A percentile compares a stretch with the other conserved stretches of the same genome.
These are phyloP conservation scores for Melanocharis versteri DNA, from an alignment of 2,113 vertebrate species.

Conservation along the genomic window DNA sequence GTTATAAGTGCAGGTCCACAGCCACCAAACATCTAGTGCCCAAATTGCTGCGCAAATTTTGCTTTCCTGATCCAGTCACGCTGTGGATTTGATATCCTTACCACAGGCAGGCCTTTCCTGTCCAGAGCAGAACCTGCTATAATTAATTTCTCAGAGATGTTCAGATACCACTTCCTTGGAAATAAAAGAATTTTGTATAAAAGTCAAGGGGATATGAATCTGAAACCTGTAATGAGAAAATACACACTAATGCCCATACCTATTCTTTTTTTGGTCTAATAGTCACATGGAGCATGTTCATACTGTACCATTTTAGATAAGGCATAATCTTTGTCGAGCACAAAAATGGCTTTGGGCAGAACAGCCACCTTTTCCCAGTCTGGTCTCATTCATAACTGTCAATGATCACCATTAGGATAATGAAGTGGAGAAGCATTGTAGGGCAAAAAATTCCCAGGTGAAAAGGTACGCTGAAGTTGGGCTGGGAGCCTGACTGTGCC, in stretches of 20 bases:
- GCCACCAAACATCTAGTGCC: neutral
- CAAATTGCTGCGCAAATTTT: neutral
- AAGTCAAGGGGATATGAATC: neutral
- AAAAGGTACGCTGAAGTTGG: neutral
- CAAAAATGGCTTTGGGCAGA: conserved; percentile 12
- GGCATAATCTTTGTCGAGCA: neutral
- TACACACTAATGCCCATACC: neutral
- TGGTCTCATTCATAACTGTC: neutral
- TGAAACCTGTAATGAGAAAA: conserved; percentile 19
- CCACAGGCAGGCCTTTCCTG: neutral
- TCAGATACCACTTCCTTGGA: neutral
- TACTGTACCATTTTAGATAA: neutral
- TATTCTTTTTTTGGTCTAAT: neutral
- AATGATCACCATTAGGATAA: neutral
- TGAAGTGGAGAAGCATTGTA: neutral
- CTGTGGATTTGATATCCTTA: neutral
- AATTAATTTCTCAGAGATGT: neutral
- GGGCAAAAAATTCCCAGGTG: neutral
- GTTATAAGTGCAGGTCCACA: neutral
- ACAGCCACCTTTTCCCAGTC: neutral
- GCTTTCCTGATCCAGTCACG: fast-evolving
- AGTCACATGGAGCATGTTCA: neutral
- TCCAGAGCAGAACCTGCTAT: neutral
- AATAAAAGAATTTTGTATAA: neutral
- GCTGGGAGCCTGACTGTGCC: neutral